Evolutionary conservation across 2,888 invertebrate species (phyloP).

Genomic region (Netelia virgata): DNA sequence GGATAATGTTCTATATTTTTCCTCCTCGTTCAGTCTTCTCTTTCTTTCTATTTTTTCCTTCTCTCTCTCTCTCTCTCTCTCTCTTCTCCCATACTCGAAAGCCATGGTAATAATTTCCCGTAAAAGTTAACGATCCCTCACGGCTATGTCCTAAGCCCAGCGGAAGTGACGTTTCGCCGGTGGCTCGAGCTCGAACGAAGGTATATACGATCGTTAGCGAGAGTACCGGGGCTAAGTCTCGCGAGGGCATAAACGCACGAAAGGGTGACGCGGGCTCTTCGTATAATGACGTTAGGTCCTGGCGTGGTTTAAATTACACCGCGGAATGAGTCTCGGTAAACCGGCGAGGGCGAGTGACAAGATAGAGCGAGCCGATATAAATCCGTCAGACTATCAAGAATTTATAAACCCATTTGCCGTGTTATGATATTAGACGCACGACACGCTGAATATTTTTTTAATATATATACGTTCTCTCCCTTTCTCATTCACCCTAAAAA

Average conservation of each 20-base stretch:
- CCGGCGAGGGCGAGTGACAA: not conserved
- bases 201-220: not conserved
- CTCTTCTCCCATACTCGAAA: not conserved
- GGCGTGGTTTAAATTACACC: constrained; percentile 28
- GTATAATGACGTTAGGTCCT: constrained; percentile 29
- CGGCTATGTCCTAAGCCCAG: constrained; percentile 13
- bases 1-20: constrained; percentile 25
- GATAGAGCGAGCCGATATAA: not conserved
- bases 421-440: constrained; percentile 3
- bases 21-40: not conserved
- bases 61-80: not conserved
- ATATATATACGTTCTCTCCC: not conserved
- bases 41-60: no score
- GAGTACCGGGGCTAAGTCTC: not conserved
- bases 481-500: not conserved
- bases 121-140: constrained; percentile 46
- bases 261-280: not conserved
- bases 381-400: not conserved
- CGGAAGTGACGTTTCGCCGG: constrained; percentile 12
- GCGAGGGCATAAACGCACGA: not conserved
- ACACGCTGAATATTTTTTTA: constrained; percentile 10
- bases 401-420: constrained; percentile 37
- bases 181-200: not conserved
- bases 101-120: constrained; percentile 22
- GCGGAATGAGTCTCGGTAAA: not conserved